Evolutionary conservation across 2,797 vertebrate species (phyloP), one percentile per base, ranked within the genome.

Genomic region (Leptodactylus fallax): DNA sequence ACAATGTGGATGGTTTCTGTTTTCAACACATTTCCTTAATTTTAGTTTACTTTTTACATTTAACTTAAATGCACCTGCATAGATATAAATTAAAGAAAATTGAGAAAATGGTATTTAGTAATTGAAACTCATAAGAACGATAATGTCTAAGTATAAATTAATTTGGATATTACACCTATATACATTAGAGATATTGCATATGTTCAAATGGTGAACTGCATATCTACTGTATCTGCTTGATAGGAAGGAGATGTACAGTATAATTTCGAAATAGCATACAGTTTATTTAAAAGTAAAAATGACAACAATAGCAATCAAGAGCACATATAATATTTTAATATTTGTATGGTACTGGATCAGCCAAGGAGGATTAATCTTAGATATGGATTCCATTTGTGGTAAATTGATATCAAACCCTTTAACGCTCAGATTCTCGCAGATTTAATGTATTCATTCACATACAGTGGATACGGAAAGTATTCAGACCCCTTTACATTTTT

Each of bases 1-100:
- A n/a, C 71, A 61, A 60, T 51, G 21, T 51, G 19, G 56, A 45
- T 60, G 36, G 12, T 84, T 72, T 47, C 27, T 61, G 55, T 80
- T 60, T 80, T 61, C 21, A 61, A 47, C 14, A 80, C 14, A 80
- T 61, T 80, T 63, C 19, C 12, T 79, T 19, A 25, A 79, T 60
- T 79, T 79, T 79, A n/a, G 23, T 79, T 79, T 56, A 56, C n/a
- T 79, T 79, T 36, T 45, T 60, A 77, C 6, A 51, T 77, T 77
- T n/a, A 6, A 53, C 14, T 72, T 49, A 3, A 77, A 77, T 53
- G 74, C 21, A 77, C 21, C 14, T 23, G 49, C 13, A 14, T 23
- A 53, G 74, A 23, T 53, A 6, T 53, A 51, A 77, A 74, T 74
- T 21, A 77, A 77, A 53, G 21, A 21, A 77, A 77, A 53, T 77